phyloP scores from a whole-genome alignment of 2,797 vertebrate species.

The Numenius phaeopus region DNA sequence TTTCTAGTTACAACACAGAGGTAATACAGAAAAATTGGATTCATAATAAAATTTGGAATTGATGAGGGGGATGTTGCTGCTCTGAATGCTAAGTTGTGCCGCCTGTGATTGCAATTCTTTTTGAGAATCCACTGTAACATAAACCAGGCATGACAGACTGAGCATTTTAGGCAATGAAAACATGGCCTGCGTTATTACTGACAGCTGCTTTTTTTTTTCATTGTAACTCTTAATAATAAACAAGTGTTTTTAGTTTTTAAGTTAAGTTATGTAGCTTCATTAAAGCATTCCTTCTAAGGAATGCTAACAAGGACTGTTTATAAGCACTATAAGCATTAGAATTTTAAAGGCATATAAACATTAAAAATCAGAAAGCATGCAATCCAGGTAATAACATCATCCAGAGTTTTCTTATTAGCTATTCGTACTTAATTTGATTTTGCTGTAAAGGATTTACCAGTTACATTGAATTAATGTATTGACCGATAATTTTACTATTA shows the following conservation, averaged over 20 bases:
- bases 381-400: background rate
- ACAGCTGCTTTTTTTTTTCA: background rate
- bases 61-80: background rate
- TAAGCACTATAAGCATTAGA: background rate
- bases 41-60: background rate
- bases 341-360: background rate
- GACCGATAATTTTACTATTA: slow-evolving; percentile 4
- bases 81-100: background rate
- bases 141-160: background rate
- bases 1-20: background rate
- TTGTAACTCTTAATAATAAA: background rate
- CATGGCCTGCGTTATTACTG: background rate
- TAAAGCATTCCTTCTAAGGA: background rate
- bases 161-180: background rate
- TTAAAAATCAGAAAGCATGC: background rate
- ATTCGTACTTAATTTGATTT: background rate
- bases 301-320: background rate
- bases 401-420: background rate
- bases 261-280: background rate
- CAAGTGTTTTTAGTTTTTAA: background rate
- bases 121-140: background rate
- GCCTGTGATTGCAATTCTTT: background rate
- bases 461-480: background rate
- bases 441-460: background rate
- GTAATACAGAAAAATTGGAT: background rate